phyloP scores from a whole-genome alignment of 2,888 invertebrate species.

The Melanophora roralis region DNA sequence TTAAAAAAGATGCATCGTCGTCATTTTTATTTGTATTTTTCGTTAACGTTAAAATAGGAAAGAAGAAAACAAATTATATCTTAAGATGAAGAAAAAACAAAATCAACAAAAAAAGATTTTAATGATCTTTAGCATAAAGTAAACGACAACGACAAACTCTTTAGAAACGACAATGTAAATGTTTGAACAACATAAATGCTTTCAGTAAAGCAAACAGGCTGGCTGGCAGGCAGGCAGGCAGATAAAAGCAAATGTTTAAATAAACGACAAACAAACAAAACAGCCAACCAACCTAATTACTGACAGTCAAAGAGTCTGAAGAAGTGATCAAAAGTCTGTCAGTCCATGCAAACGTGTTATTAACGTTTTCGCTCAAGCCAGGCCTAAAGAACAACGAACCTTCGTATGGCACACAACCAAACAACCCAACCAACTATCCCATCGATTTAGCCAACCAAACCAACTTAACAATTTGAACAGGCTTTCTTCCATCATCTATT shows the following conservation, averaged over 20 bases:
- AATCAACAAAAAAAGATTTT: conserved; percentile 35
- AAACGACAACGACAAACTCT: conserved; percentile 29
- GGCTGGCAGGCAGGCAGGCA: conserved; percentile 25
- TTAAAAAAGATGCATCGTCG: conserved; percentile 48
- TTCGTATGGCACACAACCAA: conserved; percentile 37
- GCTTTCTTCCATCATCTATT: conserved; percentile 43
- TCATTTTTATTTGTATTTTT: conserved; percentile 24
- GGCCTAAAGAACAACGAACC: conserved; percentile 61
- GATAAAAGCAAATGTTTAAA: conserved; percentile 49
- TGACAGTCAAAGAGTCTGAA: conserved; percentile 20
- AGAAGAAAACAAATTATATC: conserved; percentile 55
- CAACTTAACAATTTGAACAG: conserved; percentile 16
- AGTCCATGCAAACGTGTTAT: conserved; percentile 60
- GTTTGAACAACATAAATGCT: conserved; percentile 54
- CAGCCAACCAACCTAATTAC: conserved; percentile 23
- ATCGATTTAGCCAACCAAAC: conserved; percentile 3
- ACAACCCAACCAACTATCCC: conserved; percentile 12
- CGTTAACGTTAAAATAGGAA: conserved; percentile 30
- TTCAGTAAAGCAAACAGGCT: conserved; percentile 22
- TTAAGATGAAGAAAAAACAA: conserved; percentile 18
- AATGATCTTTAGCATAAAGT: conserved; percentile 52
- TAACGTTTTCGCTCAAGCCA: conserved; percentile 44
- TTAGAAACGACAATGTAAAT: conserved; percentile 47
- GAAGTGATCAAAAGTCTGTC: conserved; percentile 57
- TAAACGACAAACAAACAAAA: conserved; percentile 59